A percentile compares a stretch with the other conserved stretches of the same genome.
These are phyloP conservation scores for Amniataba percoides DNA, from an alignment of 2,797 vertebrate species.

Conservation along the genomic window DNA sequence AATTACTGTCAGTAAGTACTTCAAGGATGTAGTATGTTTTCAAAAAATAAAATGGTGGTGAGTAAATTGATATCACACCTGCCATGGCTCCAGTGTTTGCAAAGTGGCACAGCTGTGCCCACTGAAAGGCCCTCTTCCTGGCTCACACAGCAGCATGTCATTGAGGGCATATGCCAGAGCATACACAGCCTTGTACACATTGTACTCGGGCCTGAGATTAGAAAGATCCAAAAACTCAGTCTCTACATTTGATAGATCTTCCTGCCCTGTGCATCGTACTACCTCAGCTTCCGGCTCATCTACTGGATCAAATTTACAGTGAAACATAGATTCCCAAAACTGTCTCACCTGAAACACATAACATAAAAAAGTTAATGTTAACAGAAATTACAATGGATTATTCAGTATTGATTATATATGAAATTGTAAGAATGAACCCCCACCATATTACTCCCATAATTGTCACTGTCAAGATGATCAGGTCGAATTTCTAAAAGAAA, in stretches of 20 bases:
- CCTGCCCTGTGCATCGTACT: constrained; percentile 66
- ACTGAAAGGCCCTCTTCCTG: constrained; percentile 74
- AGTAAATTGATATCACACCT: constrained; percentile 66
- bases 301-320: constrained; percentile 59
- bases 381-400: neutral
- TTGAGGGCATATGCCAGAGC: constrained; percentile 79
- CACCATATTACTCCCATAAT: constrained; percentile 49
- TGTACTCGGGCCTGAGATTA: constrained; percentile 70
- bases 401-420: neutral
- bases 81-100: constrained; percentile 77
- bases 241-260: constrained; percentile 51
- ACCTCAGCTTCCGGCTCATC: constrained; percentile 33
- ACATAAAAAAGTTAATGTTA: neutral
- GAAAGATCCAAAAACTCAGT: constrained; percentile 76
- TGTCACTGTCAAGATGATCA: constrained; percentile 7
- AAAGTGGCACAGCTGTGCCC: constrained; percentile 71
- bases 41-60: neutral
- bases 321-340: constrained; percentile 77
- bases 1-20: neutral
- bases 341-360: constrained; percentile 55
- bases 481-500: constrained; percentile 63
- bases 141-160: constrained; percentile 71
- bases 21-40: neutral
- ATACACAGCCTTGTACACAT: constrained; percentile 80
- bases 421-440: neutral